Evolutionary conservation across 2,113 vertebrate species (phyloP), one percentile per base, ranked within the genome.

Genomic region (Seriola quinqueradiata): DNA sequence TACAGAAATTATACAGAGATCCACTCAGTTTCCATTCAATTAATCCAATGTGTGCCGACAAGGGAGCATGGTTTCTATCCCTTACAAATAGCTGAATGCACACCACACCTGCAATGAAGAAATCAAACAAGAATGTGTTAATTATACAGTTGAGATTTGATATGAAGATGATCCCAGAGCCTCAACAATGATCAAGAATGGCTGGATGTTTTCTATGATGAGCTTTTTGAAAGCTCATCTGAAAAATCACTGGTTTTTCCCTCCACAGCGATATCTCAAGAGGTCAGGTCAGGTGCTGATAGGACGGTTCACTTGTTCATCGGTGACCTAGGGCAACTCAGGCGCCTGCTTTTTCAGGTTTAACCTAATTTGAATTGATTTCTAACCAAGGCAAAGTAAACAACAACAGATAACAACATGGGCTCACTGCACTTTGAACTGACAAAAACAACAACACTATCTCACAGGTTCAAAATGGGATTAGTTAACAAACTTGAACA

Each of bases 371-470:
- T 17, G 16, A 55, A 42, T 46, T 69, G 4, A 36, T 54, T 19
- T 70, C 58, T 28, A 36, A 55, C 36, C 14, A 42, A 36, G 21
- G 19, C 65, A 68, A 83, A 70, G 50, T 50, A 40, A 66, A 75
- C n/a, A 55, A 17, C 17, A 23, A 21, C 42, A 67, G 75, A 50
- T 54, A 44, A 82, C 21, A 75, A 55, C 13, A 16, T n/a, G 3
- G 67, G 34, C 1, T 25, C n/a, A 23, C 12, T 77, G 68, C 38
- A 70, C 75, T 77, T 80, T 85, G 50, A 19, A 34, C 57, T n/a
- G 50, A 65, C 25, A 61, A 5, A 25, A 75, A n/a, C 65, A 65
- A n/a, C 65, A 65, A 13, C 42, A 48, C 40, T 23, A 16, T 21
- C 44, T 54, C 25, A 9, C 34, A 9, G 10, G 50, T 50, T 32